Base-by-base conservation (phyloP, 1,140 invertebrate genomes). In the Hycleus phaleratus region DNA sequence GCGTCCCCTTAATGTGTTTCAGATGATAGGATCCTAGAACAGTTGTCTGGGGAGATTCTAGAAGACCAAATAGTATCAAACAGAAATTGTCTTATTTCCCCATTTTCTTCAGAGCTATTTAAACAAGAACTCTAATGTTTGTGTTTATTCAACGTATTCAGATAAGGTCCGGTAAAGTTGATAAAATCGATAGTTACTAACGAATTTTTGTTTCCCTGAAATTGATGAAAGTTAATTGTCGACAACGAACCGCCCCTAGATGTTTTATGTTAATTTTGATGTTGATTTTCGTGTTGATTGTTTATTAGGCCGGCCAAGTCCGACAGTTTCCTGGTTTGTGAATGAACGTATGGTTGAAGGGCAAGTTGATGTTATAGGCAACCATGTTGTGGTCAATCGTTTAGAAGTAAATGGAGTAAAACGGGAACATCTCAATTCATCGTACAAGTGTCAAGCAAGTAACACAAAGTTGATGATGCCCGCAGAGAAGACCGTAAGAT, bases 391-490 rank as follows among this genome's bases (percentile, higher is more conserved):
- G 7, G 85, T 90, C 44, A 91, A 90, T 75, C 79, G 82, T 53
- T 74, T 93, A 58, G 84, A 85, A 66, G 79, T 93, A 49, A 77
- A 81, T 7, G 78, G 82, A 55, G 77, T 94, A 45, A 81, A 80
- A 60, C 78, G 90, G 62, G 82, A 84, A 54, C 85, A 92, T 56
- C 79, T 91, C 44, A 90, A 91, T 71, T 86, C 86, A 7, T 88
- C 85, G 3, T 89, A 86, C 75, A 91, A 88, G 72, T 93, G 91
- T 72, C 85, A 86, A 69, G 91, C 90, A 0, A 85, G 83, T 48
- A 94, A 93, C 71, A 92, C 90, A 11, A 87, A 91, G 66, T 81
- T 92, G 26, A 88, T 87, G 68, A 82, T 85, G 63, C 87, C 90
- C 0, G 78, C 85, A 46, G 87, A 90, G 71, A 86, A 86, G 70